phyloP scores from a whole-genome alignment of 2,888 invertebrate species.

The Tanytarsus gracilentus region DNA sequence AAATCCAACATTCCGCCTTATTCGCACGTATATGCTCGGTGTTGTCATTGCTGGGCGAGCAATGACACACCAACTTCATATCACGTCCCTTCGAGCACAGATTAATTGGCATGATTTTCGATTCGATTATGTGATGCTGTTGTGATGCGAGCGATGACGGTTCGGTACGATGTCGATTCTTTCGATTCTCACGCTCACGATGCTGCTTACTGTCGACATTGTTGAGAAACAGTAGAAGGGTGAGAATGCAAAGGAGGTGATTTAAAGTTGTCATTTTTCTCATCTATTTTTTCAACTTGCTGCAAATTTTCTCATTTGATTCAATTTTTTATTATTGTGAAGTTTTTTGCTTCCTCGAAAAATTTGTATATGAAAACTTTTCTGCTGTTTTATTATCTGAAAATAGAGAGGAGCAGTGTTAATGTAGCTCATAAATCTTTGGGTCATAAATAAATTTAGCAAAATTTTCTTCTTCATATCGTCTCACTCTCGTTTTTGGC shows the following conservation, averaged over 20 bases:
- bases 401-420: conserved; percentile 2
- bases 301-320: conserved; percentile 27
- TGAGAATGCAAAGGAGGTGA: conserved; percentile 17
- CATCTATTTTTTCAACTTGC: conserved; percentile 5
- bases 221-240: not conserved
- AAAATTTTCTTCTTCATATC: not conserved
- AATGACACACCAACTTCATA: conserved; percentile 43
- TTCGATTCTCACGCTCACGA: conserved; percentile 10
- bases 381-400: conserved; percentile 9
- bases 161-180: conserved; percentile 15
- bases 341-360: not conserved
- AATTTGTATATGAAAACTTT: not conserved
- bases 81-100: conserved; percentile 42
- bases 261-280: conserved; percentile 20
- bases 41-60: conserved; percentile 35
- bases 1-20: conserved; percentile 71
- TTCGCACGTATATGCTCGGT: conserved; percentile 44
- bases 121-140: conserved; percentile 24
- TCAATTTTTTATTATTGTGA: conserved; percentile 10
- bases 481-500: too few species aligned
- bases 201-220: conserved; percentile 8
- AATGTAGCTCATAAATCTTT: conserved; percentile 23
- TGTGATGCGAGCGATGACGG: conserved; percentile 22
- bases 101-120: conserved; percentile 33
- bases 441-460: conserved; percentile 16